phyloP scores from a whole-genome alignment of 2,113 vertebrate species.

The Ursus arctos region DNA sequence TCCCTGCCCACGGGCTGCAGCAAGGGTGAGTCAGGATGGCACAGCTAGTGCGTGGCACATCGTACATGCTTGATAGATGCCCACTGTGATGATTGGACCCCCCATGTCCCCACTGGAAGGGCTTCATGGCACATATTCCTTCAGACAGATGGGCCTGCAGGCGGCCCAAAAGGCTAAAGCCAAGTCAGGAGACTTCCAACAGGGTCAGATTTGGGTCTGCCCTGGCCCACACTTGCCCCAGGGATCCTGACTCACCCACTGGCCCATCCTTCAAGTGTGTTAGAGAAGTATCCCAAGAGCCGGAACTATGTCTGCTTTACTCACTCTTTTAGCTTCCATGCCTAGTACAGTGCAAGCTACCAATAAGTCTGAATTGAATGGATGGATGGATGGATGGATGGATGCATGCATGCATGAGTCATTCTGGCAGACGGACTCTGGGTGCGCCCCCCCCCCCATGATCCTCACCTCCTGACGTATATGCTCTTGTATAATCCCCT shows the following conservation, averaged over 20 bases:
- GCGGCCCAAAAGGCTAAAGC: not conserved
- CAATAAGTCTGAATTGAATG: not conserved
- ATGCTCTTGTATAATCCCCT: not conserved
- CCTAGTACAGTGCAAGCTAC: not conserved
- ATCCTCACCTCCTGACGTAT: not conserved
- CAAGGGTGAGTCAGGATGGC: rapidly evolving
- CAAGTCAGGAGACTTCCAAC: not conserved
- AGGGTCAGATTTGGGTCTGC: not conserved
- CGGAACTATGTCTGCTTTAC: not conserved
- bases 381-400: not conserved
- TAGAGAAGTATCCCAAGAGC: not conserved
- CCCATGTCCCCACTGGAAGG: rapidly evolving
- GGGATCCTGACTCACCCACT: not conserved
- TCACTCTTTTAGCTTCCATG: not conserved
- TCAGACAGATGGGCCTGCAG: not conserved
- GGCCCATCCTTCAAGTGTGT: not conserved
- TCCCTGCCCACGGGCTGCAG: rapidly evolving
- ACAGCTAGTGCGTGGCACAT: rapidly evolving
- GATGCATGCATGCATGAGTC: not conserved
- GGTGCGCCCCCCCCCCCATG: no score
- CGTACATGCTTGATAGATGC: rapidly evolving
- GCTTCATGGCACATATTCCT: not conserved
- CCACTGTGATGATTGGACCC: not conserved
- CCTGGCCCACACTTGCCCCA: not conserved
- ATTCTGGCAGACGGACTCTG: not conserved